Base-by-base conservation (phyloP, 2,113 vertebrate species). In the Donacobius atricapilla region DNA sequence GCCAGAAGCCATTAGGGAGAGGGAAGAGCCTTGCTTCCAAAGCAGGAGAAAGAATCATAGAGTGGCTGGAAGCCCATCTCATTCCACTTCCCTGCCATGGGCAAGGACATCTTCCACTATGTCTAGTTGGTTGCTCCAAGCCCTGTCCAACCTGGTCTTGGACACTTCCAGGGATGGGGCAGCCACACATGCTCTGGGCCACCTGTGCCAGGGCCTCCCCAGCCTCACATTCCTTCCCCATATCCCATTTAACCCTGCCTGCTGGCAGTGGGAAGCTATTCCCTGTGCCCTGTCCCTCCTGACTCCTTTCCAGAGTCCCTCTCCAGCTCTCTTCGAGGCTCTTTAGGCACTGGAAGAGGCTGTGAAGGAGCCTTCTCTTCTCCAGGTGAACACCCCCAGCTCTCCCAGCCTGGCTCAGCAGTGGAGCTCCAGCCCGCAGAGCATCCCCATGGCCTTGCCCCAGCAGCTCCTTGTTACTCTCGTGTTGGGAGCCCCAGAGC, bases 181-280 rank as follows among this genome's bases (percentile, higher is more conserved):
- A 82, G 60, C 33, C 39, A 51, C 28, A 58, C n/a, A 23, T 68
- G 10, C 53, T 53, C 33, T 39, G 69, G 33, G 11, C 16, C 30
- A 0, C 13, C 69, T 75, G 15, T 61, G 31, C 37, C 42, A 57
- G 25, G 18, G 30, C 30, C 21, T 60, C 3, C 0, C 2, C 14
- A 27, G 5, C 16, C 54, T 61, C 7, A 31, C 11, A 22, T 54
- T 83, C 7, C 54, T 13, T 35, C 54, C 39, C 35, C 45, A 61
- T 13, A 54, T 35, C 4, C 61, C 21, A 54, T 11, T 14, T 23
- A 35, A 4, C 40, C 8, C 54, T 61, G 15, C 25, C 14, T 42
- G 20, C 30, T 40, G 73, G 39, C 19, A 78, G 23, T n/a, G 28
- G 15, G 9, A 60, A 89, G n/a, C 47, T n/a, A n/a, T 47, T 68